These are phyloP conservation scores for Eleginops maclovinus DNA, from an alignment of 2,113 vertebrate species.

Conservation along the genomic window DNA sequence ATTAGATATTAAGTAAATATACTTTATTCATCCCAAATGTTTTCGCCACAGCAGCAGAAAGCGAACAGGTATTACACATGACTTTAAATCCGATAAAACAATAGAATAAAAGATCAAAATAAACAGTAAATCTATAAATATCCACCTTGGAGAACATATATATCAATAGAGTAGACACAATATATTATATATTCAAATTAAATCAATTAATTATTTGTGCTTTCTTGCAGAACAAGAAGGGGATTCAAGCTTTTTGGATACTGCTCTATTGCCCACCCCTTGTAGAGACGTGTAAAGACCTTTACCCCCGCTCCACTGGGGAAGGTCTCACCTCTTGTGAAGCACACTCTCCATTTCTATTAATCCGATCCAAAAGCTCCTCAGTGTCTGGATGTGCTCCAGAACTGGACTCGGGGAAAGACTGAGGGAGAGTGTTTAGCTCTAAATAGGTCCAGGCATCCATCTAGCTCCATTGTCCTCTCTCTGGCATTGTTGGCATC, in stretches of 20 bases:
- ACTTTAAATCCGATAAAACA: too few species aligned
- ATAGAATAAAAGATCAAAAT: too few species aligned
- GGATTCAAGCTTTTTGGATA: neutral
- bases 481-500: conserved; percentile 14
- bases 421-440: conserved; percentile 19
- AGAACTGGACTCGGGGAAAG: conserved; percentile 26
- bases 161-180: too few species aligned
- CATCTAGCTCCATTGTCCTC: conserved; percentile 28
- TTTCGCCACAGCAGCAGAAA: too few species aligned
- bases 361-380: conserved; percentile 27
- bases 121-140: too few species aligned
- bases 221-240: neutral
- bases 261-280: neutral
- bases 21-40: too few species aligned
- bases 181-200: too few species aligned
- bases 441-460: conserved; percentile 20
- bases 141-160: too few species aligned
- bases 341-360: conserved; percentile 32
- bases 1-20: neutral
- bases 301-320: conserved; percentile 18
- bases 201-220: neutral
- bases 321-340: conserved; percentile 16
- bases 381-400: conserved; percentile 41
- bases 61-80: too few species aligned
- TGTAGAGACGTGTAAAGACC: conserved; percentile 32